These are phyloP conservation scores for Mesitornis unicolor DNA, from an alignment of 2,113 vertebrate species.

Conservation along the genomic window DNA sequence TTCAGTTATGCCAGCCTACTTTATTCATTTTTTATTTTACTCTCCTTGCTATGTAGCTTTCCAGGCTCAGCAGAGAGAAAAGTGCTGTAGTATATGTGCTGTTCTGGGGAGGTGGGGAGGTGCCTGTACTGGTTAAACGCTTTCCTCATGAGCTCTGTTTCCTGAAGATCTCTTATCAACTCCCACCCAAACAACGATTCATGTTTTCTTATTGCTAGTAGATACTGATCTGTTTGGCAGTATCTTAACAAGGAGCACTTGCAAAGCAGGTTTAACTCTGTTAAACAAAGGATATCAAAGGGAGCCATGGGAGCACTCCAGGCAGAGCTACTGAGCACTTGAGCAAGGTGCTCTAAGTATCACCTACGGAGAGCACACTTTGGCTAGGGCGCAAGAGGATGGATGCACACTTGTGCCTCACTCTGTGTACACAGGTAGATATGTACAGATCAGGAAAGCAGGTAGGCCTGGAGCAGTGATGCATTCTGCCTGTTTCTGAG, in stretches of 20 bases:
- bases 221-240: background rate
- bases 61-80: background rate
- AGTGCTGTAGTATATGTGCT: background rate
- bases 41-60: background rate
- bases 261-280: background rate
- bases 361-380: background rate
- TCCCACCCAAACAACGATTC: background rate
- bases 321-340: background rate
- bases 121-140: background rate
- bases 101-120: background rate
- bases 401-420: background rate
- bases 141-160: background rate
- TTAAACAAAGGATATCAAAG: background rate
- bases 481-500: background rate
- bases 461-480: background rate
- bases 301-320: background rate
- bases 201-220: background rate
- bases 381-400: fast-evolving
- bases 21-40: background rate
- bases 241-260: background rate
- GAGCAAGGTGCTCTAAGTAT: background rate
- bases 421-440: background rate
- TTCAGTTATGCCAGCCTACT: background rate
- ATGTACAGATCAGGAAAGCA: background rate
- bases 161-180: background rate